Conservation (phyloP, 2,888 invertebrate genomes). For the Herminia tarsipennalis region DNA sequence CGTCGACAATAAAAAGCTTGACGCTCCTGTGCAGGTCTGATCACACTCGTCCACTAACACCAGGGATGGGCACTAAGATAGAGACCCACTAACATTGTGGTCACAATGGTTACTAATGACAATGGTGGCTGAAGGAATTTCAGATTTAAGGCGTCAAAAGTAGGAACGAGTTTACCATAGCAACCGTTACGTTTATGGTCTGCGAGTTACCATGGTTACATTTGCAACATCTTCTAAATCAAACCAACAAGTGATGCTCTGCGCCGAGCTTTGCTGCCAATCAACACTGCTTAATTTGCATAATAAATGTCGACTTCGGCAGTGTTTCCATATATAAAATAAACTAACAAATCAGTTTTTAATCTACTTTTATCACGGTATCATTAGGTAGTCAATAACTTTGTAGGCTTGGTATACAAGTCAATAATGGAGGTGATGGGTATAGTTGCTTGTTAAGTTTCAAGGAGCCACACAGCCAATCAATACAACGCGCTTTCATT, state of each 20-base stretch:
- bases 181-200: not conserved
- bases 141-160: not conserved
- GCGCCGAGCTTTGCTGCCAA: not conserved
- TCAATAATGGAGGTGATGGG: slow-evolving; percentile 43
- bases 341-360: too few species aligned
- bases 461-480: slow-evolving; percentile 28
- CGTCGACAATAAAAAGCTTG: slow-evolving; percentile 60
- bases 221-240: not conserved
- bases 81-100: slow-evolving; percentile 9
- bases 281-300: too few species aligned
- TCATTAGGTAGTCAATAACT: not conserved
- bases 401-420: slow-evolving; percentile 5
- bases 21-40: slow-evolving; percentile 73
- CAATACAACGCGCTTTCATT: slow-evolving; percentile 25
- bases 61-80: not conserved
- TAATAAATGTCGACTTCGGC: too few species aligned
- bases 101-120: slow-evolving; percentile 8
- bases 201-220: not conserved
- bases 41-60: slow-evolving; percentile 23
- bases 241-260: too few species aligned
- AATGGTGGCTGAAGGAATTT: not conserved
- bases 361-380: too few species aligned
- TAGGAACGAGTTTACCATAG: not conserved
- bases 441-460: slow-evolving; percentile 33
- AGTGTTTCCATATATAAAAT: too few species aligned